Evolutionary conservation across 1,140 invertebrate genomes (phyloP).

Genomic region (Heliconius hermathena): DNA sequence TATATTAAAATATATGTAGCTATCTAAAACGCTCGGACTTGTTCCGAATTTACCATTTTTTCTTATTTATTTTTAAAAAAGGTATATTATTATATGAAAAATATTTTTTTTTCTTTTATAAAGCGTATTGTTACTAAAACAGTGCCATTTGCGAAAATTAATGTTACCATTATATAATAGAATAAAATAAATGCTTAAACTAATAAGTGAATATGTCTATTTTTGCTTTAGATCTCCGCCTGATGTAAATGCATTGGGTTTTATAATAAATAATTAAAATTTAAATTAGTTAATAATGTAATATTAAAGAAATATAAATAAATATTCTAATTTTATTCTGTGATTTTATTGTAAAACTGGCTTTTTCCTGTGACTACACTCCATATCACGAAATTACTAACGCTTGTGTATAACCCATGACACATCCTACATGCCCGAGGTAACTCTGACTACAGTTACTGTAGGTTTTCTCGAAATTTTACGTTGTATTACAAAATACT

Average conservation of each 20-base stretch:
- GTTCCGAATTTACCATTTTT: background rate
- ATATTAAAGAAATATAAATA: slow-evolving; percentile 7
- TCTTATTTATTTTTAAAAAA: background rate
- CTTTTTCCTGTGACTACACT: too few species aligned
- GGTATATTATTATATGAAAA: background rate
- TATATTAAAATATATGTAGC: background rate
- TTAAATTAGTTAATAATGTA: background rate
- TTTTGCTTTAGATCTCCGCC: slow-evolving; percentile 13
- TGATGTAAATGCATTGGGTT: background rate
- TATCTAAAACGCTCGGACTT: background rate
- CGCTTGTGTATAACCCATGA: too few species aligned
- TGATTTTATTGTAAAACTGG: background rate
- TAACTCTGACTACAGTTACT: too few species aligned
- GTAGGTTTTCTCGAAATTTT: too few species aligned
- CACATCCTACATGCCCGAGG: too few species aligned
- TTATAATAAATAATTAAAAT: slow-evolving; percentile 1
- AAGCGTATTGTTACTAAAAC: slow-evolving; percentile 10
- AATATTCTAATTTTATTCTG: slow-evolving; percentile 2
- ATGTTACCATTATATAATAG: slow-evolving; percentile 2
- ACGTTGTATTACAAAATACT: too few species aligned
- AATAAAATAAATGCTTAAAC: background rate
- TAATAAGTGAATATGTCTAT: background rate
- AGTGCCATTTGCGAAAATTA: slow-evolving; percentile 3
- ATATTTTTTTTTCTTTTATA: background rate
- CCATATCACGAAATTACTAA: too few species aligned